Evolutionary conservation across 2,113 vertebrate genomes (phyloP), one percentile per base, ranked within the genome.

Genomic region (Erinaceus europaeus): DNA sequence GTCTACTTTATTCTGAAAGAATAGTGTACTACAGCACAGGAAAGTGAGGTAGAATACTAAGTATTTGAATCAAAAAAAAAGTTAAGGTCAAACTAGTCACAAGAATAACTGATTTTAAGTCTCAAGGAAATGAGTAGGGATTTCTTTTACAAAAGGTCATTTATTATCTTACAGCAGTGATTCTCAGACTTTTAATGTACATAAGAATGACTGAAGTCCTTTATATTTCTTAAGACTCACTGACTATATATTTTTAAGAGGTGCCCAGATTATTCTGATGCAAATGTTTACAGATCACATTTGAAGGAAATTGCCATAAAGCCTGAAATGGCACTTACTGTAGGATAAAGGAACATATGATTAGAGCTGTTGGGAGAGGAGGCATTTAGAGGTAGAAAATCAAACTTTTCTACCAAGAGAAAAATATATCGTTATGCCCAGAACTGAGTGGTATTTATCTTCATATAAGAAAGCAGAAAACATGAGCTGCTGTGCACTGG

Each of bases 231-330:
- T 29, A 84, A 76, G 42, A 55, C 46, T 23, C 42, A n/a, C 18
- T 46, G 34, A 50, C 11, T 84, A 34, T 90, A 32, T 65, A 76
- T 71, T 78, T 77, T 91, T 52, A 68, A 75, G 14, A 73, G 68
- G 27, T 59, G 48, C 34, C 23, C 40, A 86, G 52, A 81, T 72
- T 77, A 64, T 85, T 89, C n/a, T 75, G 34, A 72, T 78, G 34
- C 46, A 83, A 87, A 29, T 85, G n/a, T 81, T 94, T 89, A 38
- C 38, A 84, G 55, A 86, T 80, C 69, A 78, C 15, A 78, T 85
- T 90, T 79, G 75, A 34, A 89, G 67, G 89, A 85, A 93, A 89
- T 79, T 71, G 20, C 44, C 61, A 57, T 85, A 59, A 90, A 90
- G 29, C 36, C 27, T 77, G 57, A 27, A 38, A 88, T 94, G 72